Percentiles rank a stretch among this genome's conserved stretches.
Evolutionary conservation across 2,113 vertebrate species (phyloP).

Genomic region (Bubalus kerabau): DNA sequence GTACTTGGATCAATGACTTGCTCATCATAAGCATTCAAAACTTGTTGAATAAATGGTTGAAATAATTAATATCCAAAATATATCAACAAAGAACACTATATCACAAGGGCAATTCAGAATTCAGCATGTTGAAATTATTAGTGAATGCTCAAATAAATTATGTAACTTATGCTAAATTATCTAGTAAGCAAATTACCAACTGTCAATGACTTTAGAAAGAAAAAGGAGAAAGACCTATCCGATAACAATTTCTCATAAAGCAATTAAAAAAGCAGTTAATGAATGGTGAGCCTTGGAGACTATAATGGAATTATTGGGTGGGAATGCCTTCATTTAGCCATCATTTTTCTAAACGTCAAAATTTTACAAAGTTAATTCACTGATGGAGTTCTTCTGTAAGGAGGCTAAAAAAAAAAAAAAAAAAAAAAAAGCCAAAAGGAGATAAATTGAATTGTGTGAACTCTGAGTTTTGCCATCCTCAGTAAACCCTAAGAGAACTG

Average conservation of each 20-base stretch:
- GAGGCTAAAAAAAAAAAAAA: not conserved
- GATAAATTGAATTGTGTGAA: not conserved
- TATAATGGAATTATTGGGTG: conserved; percentile 28
- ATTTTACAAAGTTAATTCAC: not conserved
- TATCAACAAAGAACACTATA: conserved; percentile 36
- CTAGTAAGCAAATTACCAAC: conserved; percentile 61
- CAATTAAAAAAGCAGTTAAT: conserved; percentile 75
- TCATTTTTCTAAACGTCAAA: conserved; percentile 59
- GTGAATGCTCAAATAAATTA: conserved; percentile 58
- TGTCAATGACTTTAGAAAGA: conserved; percentile 61
- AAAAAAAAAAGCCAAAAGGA: not conserved
- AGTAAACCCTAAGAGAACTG: not conserved
- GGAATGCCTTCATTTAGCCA: conserved; percentile 34
- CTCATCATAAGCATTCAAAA: conserved; percentile 49
- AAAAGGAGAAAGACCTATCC: conserved; percentile 55
- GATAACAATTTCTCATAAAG: conserved; percentile 67
- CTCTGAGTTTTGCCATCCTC: not conserved
- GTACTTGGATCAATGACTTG: conserved; percentile 28
- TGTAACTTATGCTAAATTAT: conserved; percentile 59
- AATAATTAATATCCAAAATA: conserved; percentile 61
- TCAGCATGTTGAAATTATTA: conserved; percentile 52
- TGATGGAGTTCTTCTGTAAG: not conserved
- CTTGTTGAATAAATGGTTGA: conserved; percentile 35
- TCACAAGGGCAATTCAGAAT: conserved; percentile 55
- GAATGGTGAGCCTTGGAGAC: conserved; percentile 52